Percentiles rank a stretch among this genome's conserved stretches.
phyloP scores from a whole-genome alignment of 2,888 invertebrate genomes.

The Erebia palarica region DNA sequence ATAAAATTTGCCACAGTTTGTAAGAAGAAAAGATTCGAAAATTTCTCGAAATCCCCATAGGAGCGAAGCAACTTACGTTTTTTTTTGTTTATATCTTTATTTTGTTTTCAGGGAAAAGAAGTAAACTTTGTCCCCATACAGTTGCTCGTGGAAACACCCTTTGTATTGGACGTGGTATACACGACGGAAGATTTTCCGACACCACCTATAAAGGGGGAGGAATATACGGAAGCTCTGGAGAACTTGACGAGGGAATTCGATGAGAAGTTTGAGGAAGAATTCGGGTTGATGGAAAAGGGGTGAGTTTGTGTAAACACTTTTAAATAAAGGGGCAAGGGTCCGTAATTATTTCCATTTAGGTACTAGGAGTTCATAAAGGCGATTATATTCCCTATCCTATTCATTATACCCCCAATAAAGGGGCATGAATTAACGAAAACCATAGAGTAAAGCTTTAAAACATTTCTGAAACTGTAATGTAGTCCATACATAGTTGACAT shows the following conservation, averaged over 20 bases:
- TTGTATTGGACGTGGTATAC: conserved; percentile 91
- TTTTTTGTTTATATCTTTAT: background rate
- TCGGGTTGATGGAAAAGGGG: conserved; percentile 88
- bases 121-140: conserved; percentile 92
- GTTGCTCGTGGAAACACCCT: conserved; percentile 89
- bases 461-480: too few relatives aligned
- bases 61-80: background rate
- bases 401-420: too few relatives aligned
- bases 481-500: too few relatives aligned
- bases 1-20: too few relatives aligned
- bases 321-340: background rate
- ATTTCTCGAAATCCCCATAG: background rate
- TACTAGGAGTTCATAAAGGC: background rate
- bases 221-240: conserved; percentile 85
- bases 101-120: conserved; percentile 55
- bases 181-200: conserved; percentile 87
- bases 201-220: conserved; percentile 81
- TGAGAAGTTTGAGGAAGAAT: conserved; percentile 90
- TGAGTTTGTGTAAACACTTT: conserved; percentile 53
- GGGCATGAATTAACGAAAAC: too few relatives aligned
- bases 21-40: too few relatives aligned
- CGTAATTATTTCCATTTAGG: background rate
- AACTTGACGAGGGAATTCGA: conserved; percentile 86
- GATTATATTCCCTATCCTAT: background rate
- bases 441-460: too few relatives aligned